phyloP scores from a whole-genome alignment of 1,140 invertebrate species.

The Meloidogyne hapla region DNA sequence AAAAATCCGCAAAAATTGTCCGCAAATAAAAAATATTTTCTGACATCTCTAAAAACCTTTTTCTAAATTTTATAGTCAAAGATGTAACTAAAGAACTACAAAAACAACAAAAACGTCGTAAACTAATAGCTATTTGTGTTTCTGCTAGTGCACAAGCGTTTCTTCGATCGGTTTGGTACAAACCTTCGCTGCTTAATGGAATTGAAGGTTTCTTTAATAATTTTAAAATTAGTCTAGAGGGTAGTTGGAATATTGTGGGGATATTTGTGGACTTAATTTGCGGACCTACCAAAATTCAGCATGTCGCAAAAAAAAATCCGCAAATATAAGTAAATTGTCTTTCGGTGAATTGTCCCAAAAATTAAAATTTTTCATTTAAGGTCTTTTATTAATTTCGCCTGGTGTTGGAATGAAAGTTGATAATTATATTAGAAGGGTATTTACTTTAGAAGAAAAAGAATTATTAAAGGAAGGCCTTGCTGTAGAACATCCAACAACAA shows the following conservation, averaged over 20 bases:
- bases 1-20: too few relatives aligned
- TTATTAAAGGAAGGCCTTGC: not conserved
- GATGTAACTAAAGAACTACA: not conserved
- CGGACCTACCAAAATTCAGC: too few relatives aligned
- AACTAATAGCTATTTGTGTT: conserved; percentile 12
- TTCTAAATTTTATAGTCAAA: not conserved
- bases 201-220: not conserved
- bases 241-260: too few relatives aligned
- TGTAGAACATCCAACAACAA: not conserved
- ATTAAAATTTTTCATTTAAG: conserved; percentile 16
- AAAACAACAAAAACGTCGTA: not conserved
- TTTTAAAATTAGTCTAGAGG: not conserved
- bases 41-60: not conserved
- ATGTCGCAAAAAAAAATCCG: too few relatives aligned
- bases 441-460: conserved; percentile 25
- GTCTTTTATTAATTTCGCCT: conserved; percentile 34
- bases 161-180: conserved; percentile 26
- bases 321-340: too few relatives aligned
- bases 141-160: conserved; percentile 36
- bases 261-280: too few relatives aligned
- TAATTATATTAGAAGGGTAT: conserved; percentile 33
- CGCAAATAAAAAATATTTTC: too few relatives aligned
- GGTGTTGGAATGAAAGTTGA: conserved; percentile 31
- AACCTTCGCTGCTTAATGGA: not conserved
- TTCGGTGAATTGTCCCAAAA: too few relatives aligned